Evolutionary conservation across 92 coral and sea anemone species (phyloP).

Genomic region (Montipora capitata): DNA sequence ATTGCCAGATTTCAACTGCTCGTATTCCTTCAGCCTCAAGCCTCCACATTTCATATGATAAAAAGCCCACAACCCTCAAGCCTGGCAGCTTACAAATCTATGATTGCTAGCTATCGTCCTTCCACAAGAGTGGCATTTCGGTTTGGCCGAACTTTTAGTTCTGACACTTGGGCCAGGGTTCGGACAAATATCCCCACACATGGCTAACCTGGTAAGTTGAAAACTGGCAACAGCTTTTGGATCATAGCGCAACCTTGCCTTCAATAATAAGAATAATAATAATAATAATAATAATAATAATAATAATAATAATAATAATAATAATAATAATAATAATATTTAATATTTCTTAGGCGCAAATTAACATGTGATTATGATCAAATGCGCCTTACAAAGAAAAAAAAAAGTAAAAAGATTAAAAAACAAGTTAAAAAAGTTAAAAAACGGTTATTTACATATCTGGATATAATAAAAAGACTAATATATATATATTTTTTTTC

Average conservation of each 20-base stretch:
- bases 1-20: not conserved
- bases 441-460: too few species aligned
- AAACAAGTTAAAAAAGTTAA: too few species aligned
- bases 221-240: conserved; percentile 4
- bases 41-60: not conserved
- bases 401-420: too few species aligned
- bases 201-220: conserved; percentile 4
- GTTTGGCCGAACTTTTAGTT: not conserved
- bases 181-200: conserved; percentile 13
- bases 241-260: not conserved
- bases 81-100: conserved; percentile 3
- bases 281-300: too few species aligned
- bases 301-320: too few species aligned
- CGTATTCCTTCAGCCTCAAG: not conserved
- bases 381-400: too few species aligned
- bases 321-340: too few species aligned
- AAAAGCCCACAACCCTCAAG: not conserved
- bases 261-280: not conserved
- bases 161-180: not conserved
- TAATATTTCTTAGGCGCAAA: too few species aligned
- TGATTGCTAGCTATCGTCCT: conserved; percentile 2
- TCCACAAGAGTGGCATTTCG: not conserved
- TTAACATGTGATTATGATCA: too few species aligned
- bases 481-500: too few species aligned
- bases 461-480: too few species aligned